Base-by-base conservation (phyloP, 2,113 vertebrate species). In the Mesitornis unicolor region DNA sequence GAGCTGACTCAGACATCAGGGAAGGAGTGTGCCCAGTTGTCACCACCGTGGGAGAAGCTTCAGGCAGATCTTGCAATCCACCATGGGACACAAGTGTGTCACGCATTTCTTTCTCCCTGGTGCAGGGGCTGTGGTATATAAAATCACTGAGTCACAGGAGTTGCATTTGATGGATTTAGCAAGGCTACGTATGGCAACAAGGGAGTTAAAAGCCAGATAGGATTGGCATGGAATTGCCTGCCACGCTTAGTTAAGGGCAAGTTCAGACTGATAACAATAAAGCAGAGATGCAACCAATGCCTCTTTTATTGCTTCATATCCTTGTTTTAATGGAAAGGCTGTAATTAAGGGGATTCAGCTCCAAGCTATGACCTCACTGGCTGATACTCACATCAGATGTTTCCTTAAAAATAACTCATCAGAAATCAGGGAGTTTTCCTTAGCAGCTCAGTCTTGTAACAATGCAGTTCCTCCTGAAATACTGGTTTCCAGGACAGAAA, bases 391-490 rank as follows among this genome's bases (percentile, higher is more conserved):
- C 65, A 90, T 96, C 71, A 95, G 84, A 84, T 81, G 75, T 25
- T 89, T 73, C 78, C 81, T 95, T 91, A 91, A 90, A 91, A 95
- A 92, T 84, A 95, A 84, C 33, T 45, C 42, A 61, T 73, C 43
- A 48, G 75, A 91, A 95, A 87, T 86, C 78, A 89, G 81, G 93
- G 89, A 95, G 85, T 78, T 81, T 89, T 88, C 71, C 53, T 45
- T 25, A 80, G 84, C 38, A 71, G 47, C 54, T 93, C 76, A 69
- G n/a, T 71, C 71, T 93, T 70, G 65, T 80, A 94, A 48, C 92
- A 88, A 92, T 91, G 95, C 40, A 36, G 96, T 20, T 90, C 83
- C 67, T 93, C 97, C 59, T 95, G 98, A 97, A 98, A 97, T 97
- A 97, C 98, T 89, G 91, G 98, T 98, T 98, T 95, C 63, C 63